These are phyloP conservation scores for Odontamblyopus rebecca DNA, from an alignment of 2,797 vertebrate species.

Conservation along the genomic window DNA sequence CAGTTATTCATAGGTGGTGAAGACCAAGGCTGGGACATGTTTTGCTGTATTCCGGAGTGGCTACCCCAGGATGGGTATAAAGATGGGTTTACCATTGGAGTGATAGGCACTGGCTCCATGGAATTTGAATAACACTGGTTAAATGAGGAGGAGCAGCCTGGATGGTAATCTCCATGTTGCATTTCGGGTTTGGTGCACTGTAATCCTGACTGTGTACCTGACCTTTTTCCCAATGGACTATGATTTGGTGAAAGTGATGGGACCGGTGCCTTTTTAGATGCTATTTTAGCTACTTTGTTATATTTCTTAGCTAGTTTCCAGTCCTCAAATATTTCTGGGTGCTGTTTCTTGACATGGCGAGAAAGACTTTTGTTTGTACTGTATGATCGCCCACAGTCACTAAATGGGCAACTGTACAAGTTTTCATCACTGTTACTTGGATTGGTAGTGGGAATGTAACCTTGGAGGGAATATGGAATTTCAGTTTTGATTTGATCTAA, in stretches of 20 bases:
- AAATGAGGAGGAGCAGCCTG: slow-evolving; percentile 79
- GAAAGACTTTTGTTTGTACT: slow-evolving; percentile 97
- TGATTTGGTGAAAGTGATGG: slow-evolving; percentile 74
- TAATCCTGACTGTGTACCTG: slow-evolving; percentile 44
- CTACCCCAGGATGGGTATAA: slow-evolving; percentile 84
- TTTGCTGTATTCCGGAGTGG: slow-evolving; percentile 83
- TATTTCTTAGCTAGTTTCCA: slow-evolving; percentile 94
- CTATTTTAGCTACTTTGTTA: slow-evolving; percentile 87
- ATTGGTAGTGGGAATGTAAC: slow-evolving; percentile 57
- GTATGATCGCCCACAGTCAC: slow-evolving; percentile 91
- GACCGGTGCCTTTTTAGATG: slow-evolving; percentile 72
- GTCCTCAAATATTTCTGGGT: slow-evolving; percentile 92
- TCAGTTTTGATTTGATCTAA: slow-evolving; percentile 68
- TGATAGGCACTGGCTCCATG: slow-evolving; percentile 85
- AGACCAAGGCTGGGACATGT: slow-evolving; percentile 83
- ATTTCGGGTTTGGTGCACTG: slow-evolving; percentile 80
- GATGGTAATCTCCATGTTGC: slow-evolving; percentile 77
- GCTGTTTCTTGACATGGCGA: slow-evolving; percentile 96
- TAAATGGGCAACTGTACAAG: slow-evolving; percentile 89
- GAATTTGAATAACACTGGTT: slow-evolving; percentile 79
- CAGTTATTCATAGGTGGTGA: slow-evolving; percentile 77
- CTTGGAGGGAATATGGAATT: slow-evolving; percentile 62
- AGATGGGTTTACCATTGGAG: slow-evolving; percentile 85
- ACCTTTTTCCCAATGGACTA: slow-evolving; percentile 65
- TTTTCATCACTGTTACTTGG: slow-evolving; percentile 69